phyloP scores from a whole-genome alignment of 2,113 vertebrate species.

The Triplophysa rosa region DNA sequence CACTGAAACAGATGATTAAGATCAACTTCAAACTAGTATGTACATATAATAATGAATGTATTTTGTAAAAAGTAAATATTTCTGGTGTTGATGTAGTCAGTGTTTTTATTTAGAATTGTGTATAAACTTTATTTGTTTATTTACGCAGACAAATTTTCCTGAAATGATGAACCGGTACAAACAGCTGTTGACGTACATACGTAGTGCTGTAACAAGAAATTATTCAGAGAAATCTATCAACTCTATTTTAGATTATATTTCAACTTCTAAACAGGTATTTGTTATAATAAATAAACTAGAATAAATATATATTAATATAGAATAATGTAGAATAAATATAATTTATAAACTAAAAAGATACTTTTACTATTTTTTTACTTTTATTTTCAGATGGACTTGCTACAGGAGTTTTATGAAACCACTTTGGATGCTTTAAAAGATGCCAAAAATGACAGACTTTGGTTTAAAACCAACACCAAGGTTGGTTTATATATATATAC shows the following conservation, averaged over 20 bases:
- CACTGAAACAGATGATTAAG: conserved; percentile 99
- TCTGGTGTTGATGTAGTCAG: conserved; percentile 15
- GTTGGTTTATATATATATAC: conserved; percentile 64
- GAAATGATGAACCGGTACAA: conserved; percentile 99
- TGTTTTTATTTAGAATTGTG: background rate
- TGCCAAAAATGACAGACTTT: conserved; percentile 94
- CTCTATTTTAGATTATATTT: conserved; percentile 99
- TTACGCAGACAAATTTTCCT: conserved; percentile 90
- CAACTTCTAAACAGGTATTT: conserved; percentile 98
- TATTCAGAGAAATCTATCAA: conserved; percentile 99
- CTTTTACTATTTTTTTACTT: conserved; percentile 55
- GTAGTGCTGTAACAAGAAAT: conserved; percentile 97
- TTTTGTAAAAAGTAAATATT: background rate
- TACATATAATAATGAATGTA: background rate
- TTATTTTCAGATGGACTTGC: conserved; percentile 90
- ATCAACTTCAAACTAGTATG: conserved; percentile 99
- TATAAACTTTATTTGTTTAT: background rate
- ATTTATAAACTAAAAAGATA: too few relatives aligned
- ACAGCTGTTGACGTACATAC: conserved; percentile 95
- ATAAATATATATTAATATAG: too few relatives aligned
- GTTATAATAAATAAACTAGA: background rate
- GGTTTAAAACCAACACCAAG: conserved; percentile 99
- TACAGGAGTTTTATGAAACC: conserved; percentile 99
- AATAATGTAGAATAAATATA: too few relatives aligned
- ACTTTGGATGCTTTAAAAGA: conserved; percentile 97